Percentiles rank a stretch among this genome's conserved stretches.
These are phyloP conservation scores for Drosophila cardini DNA, from an alignment of 1,140 invertebrate genomes.

Conservation along the genomic window DNA sequence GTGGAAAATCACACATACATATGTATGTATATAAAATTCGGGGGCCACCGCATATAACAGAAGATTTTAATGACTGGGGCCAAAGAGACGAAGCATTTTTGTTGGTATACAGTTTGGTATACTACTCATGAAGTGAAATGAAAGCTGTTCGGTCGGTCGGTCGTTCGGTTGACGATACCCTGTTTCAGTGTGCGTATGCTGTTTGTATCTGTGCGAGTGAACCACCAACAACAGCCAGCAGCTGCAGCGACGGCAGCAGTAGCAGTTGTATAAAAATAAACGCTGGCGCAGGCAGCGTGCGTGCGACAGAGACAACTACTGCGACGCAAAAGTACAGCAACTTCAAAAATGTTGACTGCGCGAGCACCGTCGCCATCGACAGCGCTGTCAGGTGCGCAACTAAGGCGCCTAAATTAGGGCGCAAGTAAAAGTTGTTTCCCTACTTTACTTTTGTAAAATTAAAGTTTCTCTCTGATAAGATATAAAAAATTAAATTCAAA, in stretches of 20 bases:
- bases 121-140: slow-evolving; percentile 66
- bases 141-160: slow-evolving; percentile 69
- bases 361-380: slow-evolving; percentile 54
- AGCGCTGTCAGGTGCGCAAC: slow-evolving; percentile 48
- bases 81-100: slow-evolving; percentile 37
- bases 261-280: slow-evolving; percentile 73
- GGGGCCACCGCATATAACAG: slow-evolving; percentile 10
- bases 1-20: slow-evolving; percentile 26
- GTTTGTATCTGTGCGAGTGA: slow-evolving; percentile 42
- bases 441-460: neutral
- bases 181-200: slow-evolving; percentile 20
- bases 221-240: slow-evolving; percentile 40
- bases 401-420: slow-evolving; percentile 32
- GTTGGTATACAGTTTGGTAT: slow-evolving; percentile 51
- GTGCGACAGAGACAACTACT: slow-evolving; percentile 77
- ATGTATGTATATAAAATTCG: slow-evolving; percentile 10
- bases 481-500: neutral
- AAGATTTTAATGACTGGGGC: slow-evolving; percentile 29
- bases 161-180: slow-evolving; percentile 16
- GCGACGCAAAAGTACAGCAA: slow-evolving; percentile 82
- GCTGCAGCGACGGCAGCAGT: slow-evolving; percentile 64
- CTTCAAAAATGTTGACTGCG: slow-evolving; percentile 81
- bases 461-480: too few species aligned
- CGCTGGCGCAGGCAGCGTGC: slow-evolving; percentile 64
- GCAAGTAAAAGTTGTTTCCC: neutral